These are phyloP conservation scores for Orbicella faveolata DNA, from an alignment of 64 coral and sea anemone genomes.

Conservation along the genomic window DNA sequence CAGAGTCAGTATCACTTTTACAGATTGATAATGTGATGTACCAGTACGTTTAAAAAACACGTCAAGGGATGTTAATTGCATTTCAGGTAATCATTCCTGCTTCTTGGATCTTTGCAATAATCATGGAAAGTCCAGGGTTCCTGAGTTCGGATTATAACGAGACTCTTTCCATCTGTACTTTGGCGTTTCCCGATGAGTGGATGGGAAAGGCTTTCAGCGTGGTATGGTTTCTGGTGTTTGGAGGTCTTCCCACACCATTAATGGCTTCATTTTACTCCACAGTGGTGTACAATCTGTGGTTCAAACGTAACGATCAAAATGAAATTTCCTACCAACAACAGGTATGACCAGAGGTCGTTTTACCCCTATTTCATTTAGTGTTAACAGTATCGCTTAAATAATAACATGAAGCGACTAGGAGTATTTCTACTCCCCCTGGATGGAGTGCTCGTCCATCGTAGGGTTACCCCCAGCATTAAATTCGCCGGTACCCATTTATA, in stretches of 20 bases:
- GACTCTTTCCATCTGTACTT: background rate
- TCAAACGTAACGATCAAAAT: slow-evolving; percentile 31
- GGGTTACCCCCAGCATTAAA: too few species aligned
- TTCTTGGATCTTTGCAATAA: background rate
- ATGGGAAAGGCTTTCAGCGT: background rate
- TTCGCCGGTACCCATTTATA: too few species aligned
- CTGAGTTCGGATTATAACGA: background rate
- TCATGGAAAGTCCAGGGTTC: background rate
- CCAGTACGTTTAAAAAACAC: background rate
- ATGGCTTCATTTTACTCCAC: slow-evolving; percentile 35
- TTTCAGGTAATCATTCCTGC: slow-evolving; percentile 19
- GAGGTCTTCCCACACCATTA: background rate
- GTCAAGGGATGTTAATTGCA: background rate
- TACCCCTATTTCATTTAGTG: too few species aligned
- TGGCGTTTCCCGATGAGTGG: background rate
- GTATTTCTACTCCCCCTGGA: too few species aligned
- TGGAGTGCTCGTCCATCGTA: too few species aligned
- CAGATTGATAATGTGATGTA: background rate
- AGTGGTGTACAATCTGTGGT: slow-evolving; percentile 30
- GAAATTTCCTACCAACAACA: background rate
- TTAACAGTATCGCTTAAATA: too few species aligned
- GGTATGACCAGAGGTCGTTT: background rate
- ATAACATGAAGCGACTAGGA: too few species aligned
- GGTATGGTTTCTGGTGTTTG: background rate
- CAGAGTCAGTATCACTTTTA: too few species aligned